These are phyloP conservation scores for Calliopum simillimum DNA, from an alignment of 2,888 invertebrate genomes.

Conservation along the genomic window DNA sequence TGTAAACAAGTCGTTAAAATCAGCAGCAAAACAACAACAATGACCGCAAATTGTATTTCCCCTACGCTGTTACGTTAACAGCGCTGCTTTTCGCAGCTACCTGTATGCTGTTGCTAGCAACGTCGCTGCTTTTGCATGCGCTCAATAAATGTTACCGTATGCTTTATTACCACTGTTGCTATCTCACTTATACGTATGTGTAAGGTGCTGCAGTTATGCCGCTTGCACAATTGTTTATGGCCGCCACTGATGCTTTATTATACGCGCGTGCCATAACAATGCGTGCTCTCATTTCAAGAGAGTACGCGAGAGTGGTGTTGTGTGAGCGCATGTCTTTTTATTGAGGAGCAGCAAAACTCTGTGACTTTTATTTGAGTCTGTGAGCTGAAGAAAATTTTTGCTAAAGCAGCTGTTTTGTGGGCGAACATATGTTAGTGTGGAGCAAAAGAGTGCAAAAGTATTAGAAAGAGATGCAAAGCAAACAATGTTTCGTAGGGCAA, in stretches of 20 bases:
- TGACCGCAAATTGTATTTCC: constrained; percentile 13
- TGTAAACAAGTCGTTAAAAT: constrained; percentile 64
- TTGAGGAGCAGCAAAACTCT: too few species aligned
- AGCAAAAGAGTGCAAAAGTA: constrained; percentile 40
- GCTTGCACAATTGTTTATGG: constrained; percentile 66
- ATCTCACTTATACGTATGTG: constrained; percentile 40
- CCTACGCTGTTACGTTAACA: constrained; percentile 48
- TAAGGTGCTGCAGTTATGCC: constrained; percentile 43
- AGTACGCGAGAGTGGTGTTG: too few species aligned
- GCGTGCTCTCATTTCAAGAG: constrained; percentile 44
- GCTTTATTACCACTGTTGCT: constrained; percentile 47
- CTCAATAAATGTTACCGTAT: constrained; percentile 35
- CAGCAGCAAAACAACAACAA: constrained; percentile 60
- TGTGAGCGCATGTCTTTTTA: too few species aligned
- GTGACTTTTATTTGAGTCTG: too few species aligned
- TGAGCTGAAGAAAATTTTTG: neutral
- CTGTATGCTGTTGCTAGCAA: constrained; percentile 36
- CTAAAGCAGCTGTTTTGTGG: constrained; percentile 56
- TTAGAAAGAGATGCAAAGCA: constrained; percentile 34
- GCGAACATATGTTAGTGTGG: constrained; percentile 54
- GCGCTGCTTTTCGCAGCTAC: constrained; percentile 25
- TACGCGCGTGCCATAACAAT: constrained; percentile 50
- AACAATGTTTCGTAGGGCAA: constrained; percentile 38
- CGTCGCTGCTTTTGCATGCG: constrained; percentile 33
- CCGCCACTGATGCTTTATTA: constrained; percentile 67